Percentiles rank a stretch among this genome's conserved stretches.
Evolutionary conservation across 2,113 vertebrate species (phyloP).

Genomic region (Cololabis saira): DNA sequence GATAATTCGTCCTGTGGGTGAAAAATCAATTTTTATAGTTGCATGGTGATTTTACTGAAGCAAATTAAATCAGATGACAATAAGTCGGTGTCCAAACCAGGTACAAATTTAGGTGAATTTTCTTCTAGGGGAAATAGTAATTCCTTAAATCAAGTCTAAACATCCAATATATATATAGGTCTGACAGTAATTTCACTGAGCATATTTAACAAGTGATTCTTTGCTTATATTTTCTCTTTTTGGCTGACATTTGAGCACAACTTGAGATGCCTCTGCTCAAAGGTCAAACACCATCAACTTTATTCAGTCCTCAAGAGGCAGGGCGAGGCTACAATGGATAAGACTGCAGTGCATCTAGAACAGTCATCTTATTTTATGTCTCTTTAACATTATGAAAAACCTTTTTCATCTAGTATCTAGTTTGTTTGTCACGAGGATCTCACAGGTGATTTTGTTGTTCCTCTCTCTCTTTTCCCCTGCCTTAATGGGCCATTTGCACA

Average conservation of each 20-base stretch:
- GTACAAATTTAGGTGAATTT: no score
- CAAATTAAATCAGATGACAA: no score
- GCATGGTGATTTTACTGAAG: no score
- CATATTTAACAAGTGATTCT: background rate
- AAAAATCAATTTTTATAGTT: no score
- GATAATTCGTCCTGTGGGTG: no score
- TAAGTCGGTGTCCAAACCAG: no score
- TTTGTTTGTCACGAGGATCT: background rate
- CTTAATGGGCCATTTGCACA: slow-evolving; percentile 2
- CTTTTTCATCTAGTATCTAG: background rate
- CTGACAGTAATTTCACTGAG: no score
- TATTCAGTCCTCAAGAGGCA: slow-evolving; percentile 9
- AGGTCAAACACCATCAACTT: slow-evolving; percentile 38
- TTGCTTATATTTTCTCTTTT: slow-evolving; percentile 19
- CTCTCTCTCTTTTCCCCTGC: background rate
- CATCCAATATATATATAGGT: no score
- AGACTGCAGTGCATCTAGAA: slow-evolving; percentile 14
- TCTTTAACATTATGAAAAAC: background rate
- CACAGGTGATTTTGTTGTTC: background rate
- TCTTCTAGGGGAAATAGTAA: no score
- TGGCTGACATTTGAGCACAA: slow-evolving; percentile 34
- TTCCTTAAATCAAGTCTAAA: no score
- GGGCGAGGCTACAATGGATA: slow-evolving; percentile 8
- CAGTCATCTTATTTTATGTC: slow-evolving; percentile 7
- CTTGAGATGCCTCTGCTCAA: slow-evolving; percentile 15